Evolutionary conservation across 1,140 invertebrate species (phyloP), one percentile per base, ranked within the genome.

Genomic region (Dinothrombium tinctorium): DNA sequence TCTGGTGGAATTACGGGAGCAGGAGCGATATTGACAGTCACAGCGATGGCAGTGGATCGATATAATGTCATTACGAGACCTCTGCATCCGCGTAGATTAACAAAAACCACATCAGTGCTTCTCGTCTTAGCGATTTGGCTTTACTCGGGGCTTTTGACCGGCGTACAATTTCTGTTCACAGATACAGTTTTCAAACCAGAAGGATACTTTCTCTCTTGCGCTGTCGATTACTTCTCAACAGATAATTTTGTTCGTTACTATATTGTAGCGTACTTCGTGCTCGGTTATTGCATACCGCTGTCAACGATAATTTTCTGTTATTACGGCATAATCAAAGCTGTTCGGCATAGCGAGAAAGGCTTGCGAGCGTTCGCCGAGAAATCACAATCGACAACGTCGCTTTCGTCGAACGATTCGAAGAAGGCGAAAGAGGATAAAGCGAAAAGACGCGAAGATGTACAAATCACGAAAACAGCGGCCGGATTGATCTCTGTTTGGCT

Each of bases 101-200:
- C 8, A 49, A 50, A 0, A 43, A 49, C 11, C 33, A 42, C 26
- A 60, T 76, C 74, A 3, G 51, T 81, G 7, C 49, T 77, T 1
- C 69, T 82, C 56, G 67, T 81, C 8, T 45, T 69, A 0, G 53
- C 72, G 9, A 68, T 80, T 33, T 83, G 78, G 76, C 51, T 65
- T 0, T 83, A 81, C 51, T 67, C 71, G 1, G 64, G 74, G 9
- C 78, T 78, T 0, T 84, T 79, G 74, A 72, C 69, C 0, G 52
- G 81, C 7, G 59, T 83, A 51, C 80, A 78, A 4, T 51, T 75
- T 7, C 66, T 78, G 23, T 69, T 73, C 45, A 67, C 63, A 58
- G 83, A 77, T 77, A 77, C 76, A 33, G 62, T 75, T 50, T 84
- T 69, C 54, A 76, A 74, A 22, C 77, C 78, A 67, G 79, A 83